Evolutionary conservation across 2,113 vertebrate species (phyloP).

Genomic region (Bos indicus): DNA sequence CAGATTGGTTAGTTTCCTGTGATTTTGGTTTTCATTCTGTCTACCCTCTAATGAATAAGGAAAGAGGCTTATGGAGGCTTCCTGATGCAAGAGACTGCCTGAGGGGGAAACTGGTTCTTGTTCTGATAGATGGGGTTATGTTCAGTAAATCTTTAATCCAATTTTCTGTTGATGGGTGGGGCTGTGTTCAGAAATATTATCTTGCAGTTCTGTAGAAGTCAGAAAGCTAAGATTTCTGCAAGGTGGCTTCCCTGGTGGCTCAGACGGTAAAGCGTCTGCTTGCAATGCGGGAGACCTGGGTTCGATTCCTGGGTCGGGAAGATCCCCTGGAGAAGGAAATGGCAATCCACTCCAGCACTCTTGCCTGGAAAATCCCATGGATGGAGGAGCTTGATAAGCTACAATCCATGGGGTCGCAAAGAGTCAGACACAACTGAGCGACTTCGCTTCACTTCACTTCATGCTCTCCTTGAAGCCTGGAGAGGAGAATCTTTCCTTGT

Average conservation of each 20-base stretch:
- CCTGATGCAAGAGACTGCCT: background rate
- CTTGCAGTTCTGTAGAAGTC: background rate
- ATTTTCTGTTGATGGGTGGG: background rate
- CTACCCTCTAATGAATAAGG: background rate
- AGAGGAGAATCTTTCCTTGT: background rate
- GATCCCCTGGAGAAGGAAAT: too few relatives aligned
- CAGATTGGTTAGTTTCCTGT: background rate
- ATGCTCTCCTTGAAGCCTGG: background rate
- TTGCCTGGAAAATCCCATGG: too few relatives aligned
- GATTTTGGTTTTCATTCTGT: background rate
- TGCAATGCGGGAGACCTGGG: too few relatives aligned
- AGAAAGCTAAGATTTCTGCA: background rate
- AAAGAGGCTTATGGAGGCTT: background rate
- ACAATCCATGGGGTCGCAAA: too few relatives aligned
- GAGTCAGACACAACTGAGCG: fast-evolving
- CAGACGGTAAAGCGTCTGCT: too few relatives aligned
- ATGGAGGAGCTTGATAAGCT: too few relatives aligned
- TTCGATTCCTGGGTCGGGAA: too few relatives aligned
- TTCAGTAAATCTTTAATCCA: background rate
- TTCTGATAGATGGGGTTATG: background rate
- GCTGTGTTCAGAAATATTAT: background rate
- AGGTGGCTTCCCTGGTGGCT: too few relatives aligned
- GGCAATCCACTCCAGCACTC: too few relatives aligned
- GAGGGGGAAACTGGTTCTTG: background rate
- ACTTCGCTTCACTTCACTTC: too few relatives aligned